Percentiles rank a stretch among this genome's conserved stretches.
Evolutionary conservation across 2,797 vertebrate genomes (phyloP).

Genomic region (Hemibagrus guttatus): DNA sequence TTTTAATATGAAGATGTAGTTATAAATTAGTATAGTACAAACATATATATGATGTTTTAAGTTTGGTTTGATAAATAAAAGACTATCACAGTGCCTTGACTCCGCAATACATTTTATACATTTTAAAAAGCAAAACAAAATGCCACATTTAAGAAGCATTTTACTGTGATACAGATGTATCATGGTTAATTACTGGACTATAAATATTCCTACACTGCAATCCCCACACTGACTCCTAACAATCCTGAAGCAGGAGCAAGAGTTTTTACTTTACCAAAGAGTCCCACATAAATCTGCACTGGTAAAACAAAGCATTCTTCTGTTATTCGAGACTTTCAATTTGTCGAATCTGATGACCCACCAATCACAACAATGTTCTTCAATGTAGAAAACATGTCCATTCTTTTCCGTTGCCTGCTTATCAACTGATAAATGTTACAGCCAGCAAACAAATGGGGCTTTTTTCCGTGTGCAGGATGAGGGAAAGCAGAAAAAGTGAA

Average conservation of each 20-base stretch:
- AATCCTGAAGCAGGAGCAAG: neutral
- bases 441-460: slow-evolving; percentile 46
- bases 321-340: slow-evolving; percentile 10
- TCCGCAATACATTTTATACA: neutral
- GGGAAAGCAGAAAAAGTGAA: slow-evolving; percentile 29
- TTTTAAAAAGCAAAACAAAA: neutral
- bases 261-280: neutral
- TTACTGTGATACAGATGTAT: neutral
- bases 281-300: neutral
- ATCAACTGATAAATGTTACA: slow-evolving; percentile 51
- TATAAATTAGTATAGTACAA: neutral
- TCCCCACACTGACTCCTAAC: neutral
- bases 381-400: slow-evolving; percentile 14
- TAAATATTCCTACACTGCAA: neutral
- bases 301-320: neutral
- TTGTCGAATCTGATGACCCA: slow-evolving; percentile 23
- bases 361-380: slow-evolving; percentile 25
- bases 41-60: neutral
- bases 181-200: neutral
- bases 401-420: slow-evolving; percentile 31
- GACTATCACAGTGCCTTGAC: too few species aligned
- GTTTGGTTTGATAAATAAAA: neutral
- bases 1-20: neutral
- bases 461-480: slow-evolving; percentile 30
- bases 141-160: neutral